Percentiles rank a stretch among this genome's conserved stretches.
phyloP scores from a whole-genome alignment of 2,113 vertebrate genomes.

The Hymenochirus boettgeri region DNA sequence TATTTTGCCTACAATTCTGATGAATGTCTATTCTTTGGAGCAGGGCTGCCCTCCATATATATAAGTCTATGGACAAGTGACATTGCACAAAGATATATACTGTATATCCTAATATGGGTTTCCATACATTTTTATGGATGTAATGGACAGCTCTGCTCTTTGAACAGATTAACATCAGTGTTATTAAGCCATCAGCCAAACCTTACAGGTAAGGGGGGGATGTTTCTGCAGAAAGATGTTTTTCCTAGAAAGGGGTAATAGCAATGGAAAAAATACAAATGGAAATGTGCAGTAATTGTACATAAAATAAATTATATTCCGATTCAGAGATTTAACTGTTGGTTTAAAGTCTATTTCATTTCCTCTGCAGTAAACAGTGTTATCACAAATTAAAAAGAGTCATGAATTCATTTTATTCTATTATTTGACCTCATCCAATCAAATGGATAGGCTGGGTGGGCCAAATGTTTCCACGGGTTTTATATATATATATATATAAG shows the following conservation, averaged over 20 bases:
- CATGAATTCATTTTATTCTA: not conserved
- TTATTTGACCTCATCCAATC: too few species aligned
- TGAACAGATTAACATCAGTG: not conserved
- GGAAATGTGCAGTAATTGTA: constrained; percentile 36
- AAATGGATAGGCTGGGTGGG: too few species aligned
- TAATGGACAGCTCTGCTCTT: not conserved
- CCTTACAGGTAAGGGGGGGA: not conserved
- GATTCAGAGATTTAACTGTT: constrained; percentile 9
- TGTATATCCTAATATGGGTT: too few species aligned
- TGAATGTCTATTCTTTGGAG: not conserved
- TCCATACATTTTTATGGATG: too few species aligned
- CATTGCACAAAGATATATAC: too few species aligned
- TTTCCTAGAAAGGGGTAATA: constrained; percentile 23
- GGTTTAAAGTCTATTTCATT: not conserved
- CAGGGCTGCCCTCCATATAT: not conserved
- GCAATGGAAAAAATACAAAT: constrained; percentile 21
- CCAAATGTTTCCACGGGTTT: too few species aligned
- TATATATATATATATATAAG: not conserved
- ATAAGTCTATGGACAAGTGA: too few species aligned
- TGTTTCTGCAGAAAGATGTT: constrained; percentile 9
- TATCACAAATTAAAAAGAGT: not conserved
- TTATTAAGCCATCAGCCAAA: constrained; percentile 13
- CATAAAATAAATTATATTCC: constrained; percentile 38
- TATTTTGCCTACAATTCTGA: constrained; percentile 6
- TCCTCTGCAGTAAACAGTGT: not conserved